These are phyloP conservation scores for Urocyon cinereoargenteus DNA, from an alignment of 2,797 vertebrate genomes.

Conservation along the genomic window DNA sequence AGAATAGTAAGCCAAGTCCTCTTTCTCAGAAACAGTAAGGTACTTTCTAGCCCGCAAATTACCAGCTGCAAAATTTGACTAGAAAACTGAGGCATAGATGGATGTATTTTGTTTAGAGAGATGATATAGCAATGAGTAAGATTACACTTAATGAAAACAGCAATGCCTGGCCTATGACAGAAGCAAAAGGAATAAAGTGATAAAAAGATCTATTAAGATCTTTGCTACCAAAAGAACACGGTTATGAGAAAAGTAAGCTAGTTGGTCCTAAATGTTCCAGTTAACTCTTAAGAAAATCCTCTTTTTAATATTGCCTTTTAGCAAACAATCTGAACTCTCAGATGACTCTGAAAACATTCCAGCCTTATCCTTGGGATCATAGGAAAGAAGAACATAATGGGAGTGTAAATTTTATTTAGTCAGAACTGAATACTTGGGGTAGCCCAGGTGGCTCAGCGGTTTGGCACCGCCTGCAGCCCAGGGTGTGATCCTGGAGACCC, in stretches of 20 bases:
- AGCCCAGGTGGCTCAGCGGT: too few species aligned
- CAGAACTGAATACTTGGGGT: background rate
- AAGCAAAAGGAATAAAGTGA: slow-evolving; percentile 27
- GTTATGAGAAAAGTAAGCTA: background rate
- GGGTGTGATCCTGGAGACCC: too few species aligned
- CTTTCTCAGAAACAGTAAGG: slow-evolving; percentile 23
- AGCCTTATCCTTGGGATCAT: background rate
- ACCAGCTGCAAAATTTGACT: background rate
- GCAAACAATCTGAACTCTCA: slow-evolving; percentile 33
- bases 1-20: background rate
- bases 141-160: slow-evolving; percentile 4
- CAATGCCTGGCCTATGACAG: background rate
- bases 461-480: too few species aligned
- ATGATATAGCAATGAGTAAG: background rate
- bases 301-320: slow-evolving; percentile 18
- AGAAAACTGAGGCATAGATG: slow-evolving; percentile 39
- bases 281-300: slow-evolving; percentile 16
- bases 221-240: background rate
- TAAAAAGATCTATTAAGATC: background rate
- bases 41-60: background rate
- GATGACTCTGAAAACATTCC: slow-evolving; percentile 38
- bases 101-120: background rate
- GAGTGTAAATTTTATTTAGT: slow-evolving; percentile 22
- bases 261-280: slow-evolving; percentile 10
- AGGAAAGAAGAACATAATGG: background rate